Percentiles rank a stretch among this genome's conserved stretches.
Evolutionary conservation across 2,888 invertebrate species (phyloP).

Genomic region (Pterobdella sp.): DNA sequence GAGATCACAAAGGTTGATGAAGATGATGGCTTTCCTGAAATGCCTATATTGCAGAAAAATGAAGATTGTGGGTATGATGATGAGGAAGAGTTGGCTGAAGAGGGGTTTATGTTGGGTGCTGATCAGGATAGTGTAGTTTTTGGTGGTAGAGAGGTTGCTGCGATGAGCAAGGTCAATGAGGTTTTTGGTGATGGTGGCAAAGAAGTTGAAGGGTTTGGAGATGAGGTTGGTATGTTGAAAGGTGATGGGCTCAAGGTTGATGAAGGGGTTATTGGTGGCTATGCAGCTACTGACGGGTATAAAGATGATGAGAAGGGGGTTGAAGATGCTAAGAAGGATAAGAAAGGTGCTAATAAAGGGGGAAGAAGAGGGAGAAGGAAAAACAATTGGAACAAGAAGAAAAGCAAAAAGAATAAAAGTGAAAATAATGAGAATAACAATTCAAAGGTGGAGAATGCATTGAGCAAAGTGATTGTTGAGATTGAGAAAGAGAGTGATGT

Average conservation of each 20-base stretch:
- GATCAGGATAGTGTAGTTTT: not conserved
- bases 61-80: not conserved
- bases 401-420: not conserved
- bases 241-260: not conserved
- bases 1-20: too few species aligned
- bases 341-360: not conserved
- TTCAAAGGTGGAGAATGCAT: not conserved
- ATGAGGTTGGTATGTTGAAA: not conserved
- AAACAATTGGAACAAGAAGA: not conserved
- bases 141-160: not conserved
- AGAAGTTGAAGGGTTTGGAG: not conserved
- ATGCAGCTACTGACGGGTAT: not conserved
- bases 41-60: constrained; percentile 23
- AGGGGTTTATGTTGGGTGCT: too few species aligned
- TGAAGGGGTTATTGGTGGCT: not conserved
- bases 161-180: not conserved
- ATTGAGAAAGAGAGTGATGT: not conserved
- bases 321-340: not conserved
- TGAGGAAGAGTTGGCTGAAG: not conserved
- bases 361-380: not conserved
- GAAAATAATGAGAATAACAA: not conserved
- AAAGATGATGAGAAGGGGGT: not conserved
- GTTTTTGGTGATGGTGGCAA: not conserved
- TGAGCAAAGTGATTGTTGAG: not conserved
- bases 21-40: constrained; percentile 12